Evolutionary conservation across 2,797 vertebrate genomes (phyloP).

Genomic region (Poecilia picta): DNA sequence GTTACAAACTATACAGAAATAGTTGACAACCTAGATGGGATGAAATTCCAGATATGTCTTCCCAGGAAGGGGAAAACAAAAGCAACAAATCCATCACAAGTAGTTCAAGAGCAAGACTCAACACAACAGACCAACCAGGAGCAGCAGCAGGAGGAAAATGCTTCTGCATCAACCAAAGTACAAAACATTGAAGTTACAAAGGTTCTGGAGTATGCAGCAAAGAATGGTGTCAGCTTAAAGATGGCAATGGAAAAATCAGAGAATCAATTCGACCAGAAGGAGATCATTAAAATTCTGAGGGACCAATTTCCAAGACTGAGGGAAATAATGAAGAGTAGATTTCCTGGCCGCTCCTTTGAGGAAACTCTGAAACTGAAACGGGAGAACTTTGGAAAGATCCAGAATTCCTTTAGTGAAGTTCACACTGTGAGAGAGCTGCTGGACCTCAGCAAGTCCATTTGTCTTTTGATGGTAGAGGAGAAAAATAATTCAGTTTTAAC

Average conservation of each 20-base stretch:
- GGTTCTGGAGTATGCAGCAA: not conserved
- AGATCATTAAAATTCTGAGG: not conserved
- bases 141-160: not conserved
- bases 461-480: no score
- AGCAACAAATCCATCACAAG: not conserved
- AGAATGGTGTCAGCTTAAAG: not conserved
- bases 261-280: no score
- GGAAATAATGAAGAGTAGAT: not conserved
- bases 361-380: accelerated
- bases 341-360: not conserved
- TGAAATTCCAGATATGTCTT: accelerated
- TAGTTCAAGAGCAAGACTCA: not conserved
- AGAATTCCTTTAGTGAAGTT: slow-evolving; percentile 29
- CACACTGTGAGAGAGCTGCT: slow-evolving; percentile 9
- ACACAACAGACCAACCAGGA: accelerated
- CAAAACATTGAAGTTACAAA: not conserved
- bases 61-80: not conserved
- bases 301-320: not conserved
- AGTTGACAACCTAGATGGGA: accelerated
- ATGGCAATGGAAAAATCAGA: not conserved
- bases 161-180: not conserved
- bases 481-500: no score
- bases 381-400: slow-evolving; percentile 38
- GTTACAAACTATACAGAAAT: not conserved
- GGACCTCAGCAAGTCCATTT: not conserved